Evolutionary conservation across 2,888 invertebrate species (phyloP).

Genomic region (Eupithecia inturbata): DNA sequence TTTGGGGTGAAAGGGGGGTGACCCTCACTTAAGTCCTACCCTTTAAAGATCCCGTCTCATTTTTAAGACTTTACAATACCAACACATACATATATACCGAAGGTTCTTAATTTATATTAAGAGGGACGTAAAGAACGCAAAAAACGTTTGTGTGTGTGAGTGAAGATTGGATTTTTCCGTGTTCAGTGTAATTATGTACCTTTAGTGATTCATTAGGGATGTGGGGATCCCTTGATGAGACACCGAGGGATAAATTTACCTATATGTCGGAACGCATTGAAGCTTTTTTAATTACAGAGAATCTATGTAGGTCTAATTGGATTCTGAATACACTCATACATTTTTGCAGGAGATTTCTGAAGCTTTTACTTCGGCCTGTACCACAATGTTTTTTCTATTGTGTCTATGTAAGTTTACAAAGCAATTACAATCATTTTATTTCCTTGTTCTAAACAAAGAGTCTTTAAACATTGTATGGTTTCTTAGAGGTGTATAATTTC

Average conservation of each 20-base stretch:
- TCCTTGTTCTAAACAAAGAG: background rate
- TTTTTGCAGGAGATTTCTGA: background rate
- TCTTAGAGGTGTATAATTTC: background rate
- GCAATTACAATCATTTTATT: background rate
- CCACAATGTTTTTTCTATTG: background rate
- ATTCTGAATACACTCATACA: background rate
- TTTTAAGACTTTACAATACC: conserved; percentile 84
- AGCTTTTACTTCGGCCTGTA: background rate
- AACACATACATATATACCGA: conserved; percentile 72
- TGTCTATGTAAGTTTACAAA: background rate
- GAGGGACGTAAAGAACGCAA: conserved; percentile 26
- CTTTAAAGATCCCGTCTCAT: conserved; percentile 84
- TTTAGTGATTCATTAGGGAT: conserved; percentile 66
- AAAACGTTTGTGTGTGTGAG: conserved; percentile 52
- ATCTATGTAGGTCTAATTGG: background rate
- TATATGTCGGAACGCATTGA: conserved; percentile 22
- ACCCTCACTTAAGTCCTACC: conserved; percentile 81
- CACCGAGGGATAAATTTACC: conserved; percentile 29
- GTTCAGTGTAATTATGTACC: conserved; percentile 72
- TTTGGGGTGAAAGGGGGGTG: conserved; percentile 61
- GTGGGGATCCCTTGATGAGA: conserved; percentile 44
- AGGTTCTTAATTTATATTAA: conserved; percentile 74
- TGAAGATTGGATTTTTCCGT: conserved; percentile 81
- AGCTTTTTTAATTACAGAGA: background rate
- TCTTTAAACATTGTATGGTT: background rate